These are phyloP conservation scores for Macrosiphum euphorbiae DNA, from an alignment of 2,888 invertebrate species.

Conservation along the genomic window DNA sequence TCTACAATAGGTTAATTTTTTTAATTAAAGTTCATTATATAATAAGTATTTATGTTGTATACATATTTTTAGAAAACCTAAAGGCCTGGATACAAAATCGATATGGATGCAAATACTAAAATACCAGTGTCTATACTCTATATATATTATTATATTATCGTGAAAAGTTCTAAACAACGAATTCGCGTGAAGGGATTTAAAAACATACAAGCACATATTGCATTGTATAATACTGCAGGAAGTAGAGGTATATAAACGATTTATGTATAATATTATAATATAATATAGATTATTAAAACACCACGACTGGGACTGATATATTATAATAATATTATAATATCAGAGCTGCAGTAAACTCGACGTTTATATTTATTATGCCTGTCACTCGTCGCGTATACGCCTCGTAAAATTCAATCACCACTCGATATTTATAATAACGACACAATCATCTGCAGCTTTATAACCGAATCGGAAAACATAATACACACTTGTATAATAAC, in stretches of 20 bases:
- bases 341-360: neutral
- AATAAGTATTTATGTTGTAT: neutral
- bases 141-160: neutral
- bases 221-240: neutral
- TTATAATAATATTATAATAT: neutral
- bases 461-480: slow-evolving; percentile 7
- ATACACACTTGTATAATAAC: neutral
- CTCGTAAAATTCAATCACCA: neutral
- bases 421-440: neutral
- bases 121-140: neutral
- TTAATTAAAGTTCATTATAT: neutral
- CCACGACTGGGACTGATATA: neutral
- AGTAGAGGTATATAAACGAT: neutral
- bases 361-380: neutral
- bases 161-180: neutral
- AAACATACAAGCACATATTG: too few species aligned
- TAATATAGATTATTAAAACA: neutral
- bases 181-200: neutral
- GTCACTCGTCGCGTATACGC: neutral
- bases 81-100: neutral
- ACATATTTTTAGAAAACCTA: neutral
- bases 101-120: neutral
- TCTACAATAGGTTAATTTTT: neutral
- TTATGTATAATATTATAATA: neutral
- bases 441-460: neutral